A percentile compares a stretch with the other conserved stretches of the same genome.
Evolutionary conservation across 2,888 invertebrate species (phyloP).

Genomic region (Endotricha flammealis): DNA sequence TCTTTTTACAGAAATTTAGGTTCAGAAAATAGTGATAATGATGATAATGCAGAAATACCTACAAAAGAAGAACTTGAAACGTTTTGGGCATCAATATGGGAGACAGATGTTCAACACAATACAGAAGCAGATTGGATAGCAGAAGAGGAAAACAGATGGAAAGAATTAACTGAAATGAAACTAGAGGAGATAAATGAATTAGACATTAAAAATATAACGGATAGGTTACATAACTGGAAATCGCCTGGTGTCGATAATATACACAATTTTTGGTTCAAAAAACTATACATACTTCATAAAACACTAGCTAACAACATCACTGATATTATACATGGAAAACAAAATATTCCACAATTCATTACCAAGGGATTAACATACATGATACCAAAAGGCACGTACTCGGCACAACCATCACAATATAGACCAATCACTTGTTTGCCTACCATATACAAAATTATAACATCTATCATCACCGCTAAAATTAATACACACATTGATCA

Average conservation of each 20-base stretch:
- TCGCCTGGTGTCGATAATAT: constrained; percentile 1
- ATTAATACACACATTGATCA: neutral
- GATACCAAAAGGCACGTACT: neutral
- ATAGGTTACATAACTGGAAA: neutral
- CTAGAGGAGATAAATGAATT: neutral
- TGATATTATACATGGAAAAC: neutral
- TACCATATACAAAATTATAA: neutral
- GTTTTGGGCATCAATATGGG: constrained; percentile 18
- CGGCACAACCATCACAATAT: neutral
- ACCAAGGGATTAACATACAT: neutral
- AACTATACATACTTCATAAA: neutral
- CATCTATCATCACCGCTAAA: neutral
- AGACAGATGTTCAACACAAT: constrained; percentile 9
- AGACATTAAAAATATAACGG: neutral
- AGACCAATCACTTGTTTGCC: constrained; percentile 1
- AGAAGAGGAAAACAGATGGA: constrained; percentile 13
- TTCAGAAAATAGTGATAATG: neutral
- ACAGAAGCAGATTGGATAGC: constrained; percentile 16
- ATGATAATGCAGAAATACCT: constrained; percentile 4
- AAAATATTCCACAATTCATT: neutral
- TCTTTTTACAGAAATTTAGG: constrained; percentile 14
- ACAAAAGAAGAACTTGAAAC: constrained; percentile 5
- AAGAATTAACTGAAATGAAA: neutral
- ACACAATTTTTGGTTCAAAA: constrained; percentile 2
- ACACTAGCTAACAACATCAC: neutral